These are phyloP conservation scores for Amphibalanus amphitrite DNA, from an alignment of 1,140 invertebrate species.

Conservation along the genomic window DNA sequence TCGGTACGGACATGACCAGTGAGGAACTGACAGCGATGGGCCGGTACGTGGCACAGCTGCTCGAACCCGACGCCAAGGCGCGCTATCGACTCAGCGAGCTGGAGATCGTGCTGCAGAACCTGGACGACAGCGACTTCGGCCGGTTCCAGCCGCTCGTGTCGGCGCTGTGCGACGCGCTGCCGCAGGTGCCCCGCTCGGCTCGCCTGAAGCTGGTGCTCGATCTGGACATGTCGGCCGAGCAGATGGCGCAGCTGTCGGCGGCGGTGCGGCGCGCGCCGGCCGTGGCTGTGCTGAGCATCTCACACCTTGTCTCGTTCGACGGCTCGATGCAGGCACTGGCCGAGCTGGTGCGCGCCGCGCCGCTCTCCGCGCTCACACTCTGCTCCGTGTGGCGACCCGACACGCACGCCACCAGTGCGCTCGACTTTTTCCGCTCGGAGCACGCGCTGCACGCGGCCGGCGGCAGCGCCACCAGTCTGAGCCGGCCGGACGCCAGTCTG, in stretches of 20 bases:
- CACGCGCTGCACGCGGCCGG: background rate
- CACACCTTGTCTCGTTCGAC: background rate
- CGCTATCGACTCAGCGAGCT: conserved; percentile 5
- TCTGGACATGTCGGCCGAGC: conserved; percentile 33
- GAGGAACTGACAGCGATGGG: conserved; percentile 29
- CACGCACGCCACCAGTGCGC: background rate
- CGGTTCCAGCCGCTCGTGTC: conserved; percentile 33
- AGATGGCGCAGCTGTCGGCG: conserved; percentile 32
- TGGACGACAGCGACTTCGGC: background rate
- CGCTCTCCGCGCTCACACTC: background rate
- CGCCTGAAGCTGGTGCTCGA: conserved; percentile 34
- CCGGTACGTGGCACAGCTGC: conserved; percentile 27
- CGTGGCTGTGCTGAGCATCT: background rate
- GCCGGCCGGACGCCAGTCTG: background rate
- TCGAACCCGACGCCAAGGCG: conserved; percentile 21
- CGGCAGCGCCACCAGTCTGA: too few relatives aligned
- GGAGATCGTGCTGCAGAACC: background rate
- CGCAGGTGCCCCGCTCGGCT: conserved; percentile 7
- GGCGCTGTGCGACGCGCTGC: conserved; percentile 30
- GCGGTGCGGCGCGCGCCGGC: conserved; percentile 24
- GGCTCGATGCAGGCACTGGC: background rate
- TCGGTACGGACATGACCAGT: conserved; percentile 31
- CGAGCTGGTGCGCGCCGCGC: background rate
- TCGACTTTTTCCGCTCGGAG: background rate
- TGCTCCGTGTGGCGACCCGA: background rate